Conservation (phyloP, 2,113 vertebrate species). For the Peromyscus polionotus region DNA sequence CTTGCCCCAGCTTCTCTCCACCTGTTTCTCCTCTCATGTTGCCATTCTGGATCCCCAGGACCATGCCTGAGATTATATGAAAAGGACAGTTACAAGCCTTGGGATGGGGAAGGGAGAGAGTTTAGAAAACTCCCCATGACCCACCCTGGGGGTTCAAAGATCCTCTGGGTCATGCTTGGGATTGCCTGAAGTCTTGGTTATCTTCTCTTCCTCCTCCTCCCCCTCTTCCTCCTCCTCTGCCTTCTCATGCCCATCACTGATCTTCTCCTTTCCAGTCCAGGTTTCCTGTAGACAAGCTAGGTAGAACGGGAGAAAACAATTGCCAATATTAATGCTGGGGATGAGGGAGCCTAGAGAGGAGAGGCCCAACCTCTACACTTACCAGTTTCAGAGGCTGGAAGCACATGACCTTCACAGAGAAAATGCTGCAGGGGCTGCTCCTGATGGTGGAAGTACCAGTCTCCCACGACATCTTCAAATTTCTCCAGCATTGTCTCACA, state of each 20-base stretch:
- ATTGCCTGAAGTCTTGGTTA: neutral
- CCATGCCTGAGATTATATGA: conserved; percentile 31
- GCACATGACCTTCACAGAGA: conserved; percentile 90
- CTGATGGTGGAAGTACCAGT: conserved; percentile 94
- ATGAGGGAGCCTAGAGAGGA: neutral
- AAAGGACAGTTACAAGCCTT: conserved; percentile 32
- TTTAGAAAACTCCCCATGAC: conserved; percentile 6
- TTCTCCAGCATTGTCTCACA: conserved; percentile 93
- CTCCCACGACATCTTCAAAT: conserved; percentile 91
- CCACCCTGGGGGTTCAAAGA: conserved; percentile 71
- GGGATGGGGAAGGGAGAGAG: neutral
- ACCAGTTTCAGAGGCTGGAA: conserved; percentile 88
- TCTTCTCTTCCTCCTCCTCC: conserved; percentile 60
- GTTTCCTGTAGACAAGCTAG: conserved; percentile 91
- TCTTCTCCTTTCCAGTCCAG: conserved; percentile 86
- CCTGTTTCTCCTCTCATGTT: neutral
- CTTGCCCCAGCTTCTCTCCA: neutral
- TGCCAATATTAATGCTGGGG: neutral
- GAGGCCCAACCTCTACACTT: neutral
- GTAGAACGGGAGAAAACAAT: neutral
- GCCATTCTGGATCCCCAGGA: conserved; percentile 15
- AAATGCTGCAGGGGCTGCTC: conserved; percentile 90
- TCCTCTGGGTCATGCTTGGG: conserved; percentile 86
- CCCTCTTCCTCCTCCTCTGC: neutral
- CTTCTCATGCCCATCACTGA: conserved; percentile 69